Base-by-base conservation (phyloP, 2,888 invertebrate species). In the Hypsopygia costalis region DNA sequence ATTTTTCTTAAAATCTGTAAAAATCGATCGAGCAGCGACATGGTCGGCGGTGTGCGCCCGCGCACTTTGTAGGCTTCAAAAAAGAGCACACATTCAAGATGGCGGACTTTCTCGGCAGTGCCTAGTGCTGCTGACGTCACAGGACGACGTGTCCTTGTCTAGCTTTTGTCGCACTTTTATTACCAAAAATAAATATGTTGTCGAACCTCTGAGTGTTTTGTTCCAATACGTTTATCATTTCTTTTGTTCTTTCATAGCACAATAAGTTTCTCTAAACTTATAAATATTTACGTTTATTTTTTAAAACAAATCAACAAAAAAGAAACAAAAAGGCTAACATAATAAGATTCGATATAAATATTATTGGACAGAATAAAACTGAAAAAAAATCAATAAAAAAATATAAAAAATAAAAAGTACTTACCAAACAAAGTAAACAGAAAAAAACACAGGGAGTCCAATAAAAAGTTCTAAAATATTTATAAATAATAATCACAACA, bases 51-150 rank as follows among this genome's bases (percentile, higher is more conserved):
- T 51, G 41, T 53, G 80, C 77, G 81, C 79, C 58, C 63, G 80
- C 81, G 81, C 80, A 81, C 70, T 80, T 76, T 55, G 72, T 83
- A 81, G 83, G 86, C 77, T 86, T 86, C 69, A 75, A 86, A 81
- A 87, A 87, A 81, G 79, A 81, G 68, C 69, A 81, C 69, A 76
- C 57, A 69, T 69, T 57, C 83, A 87, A 88, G 73, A 88, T 88
- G 88, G 88, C 88, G 59, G 87, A 78, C 81, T 83, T 83, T 82
- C 83, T 76, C 81, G 79, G 56, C 85, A 87, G 86, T 86, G 69
- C 75, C 82, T 87, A 86, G 78, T 67, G 69, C 54, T 62, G 67
- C 80, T 88, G 87, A 88, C 88, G 87, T 88, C 88, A 88, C 78
- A 52, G 75, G 68, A 74, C 77, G 80, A 81, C 81, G 83, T 86